Percentiles rank a stretch among this genome's conserved stretches.
phyloP scores from a whole-genome alignment of 2,888 invertebrate genomes.

The Xanthia icteritia region DNA sequence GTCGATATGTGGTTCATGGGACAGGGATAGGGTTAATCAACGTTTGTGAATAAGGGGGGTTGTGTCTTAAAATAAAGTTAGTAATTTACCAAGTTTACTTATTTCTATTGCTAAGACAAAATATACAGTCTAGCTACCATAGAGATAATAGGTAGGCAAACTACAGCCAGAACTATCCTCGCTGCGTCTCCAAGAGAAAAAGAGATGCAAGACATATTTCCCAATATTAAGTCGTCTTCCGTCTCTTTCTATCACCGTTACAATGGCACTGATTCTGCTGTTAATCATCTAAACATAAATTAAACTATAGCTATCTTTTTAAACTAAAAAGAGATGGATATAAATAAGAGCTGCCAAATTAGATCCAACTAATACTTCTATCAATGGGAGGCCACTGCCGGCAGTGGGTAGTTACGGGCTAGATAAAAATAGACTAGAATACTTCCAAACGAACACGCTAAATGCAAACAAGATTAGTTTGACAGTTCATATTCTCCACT shows the following conservation, averaged over 20 bases:
- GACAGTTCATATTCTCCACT: background rate
- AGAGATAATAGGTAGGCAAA: conserved; percentile 28
- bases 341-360: conserved; percentile 8
- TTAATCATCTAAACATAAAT: background rate
- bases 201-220: background rate
- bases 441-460: conserved; percentile 11
- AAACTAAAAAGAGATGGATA: background rate
- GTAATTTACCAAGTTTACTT: conserved; percentile 50
- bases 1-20: too few relatives aligned
- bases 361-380: conserved; percentile 8
- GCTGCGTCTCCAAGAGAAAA: conserved; percentile 5
- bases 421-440: conserved; percentile 36
- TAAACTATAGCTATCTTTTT: conserved; percentile 12
- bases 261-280: background rate
- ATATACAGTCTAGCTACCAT: conserved; percentile 18
- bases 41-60: background rate
- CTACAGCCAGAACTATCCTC: background rate
- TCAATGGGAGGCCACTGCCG: background rate
- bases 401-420: background rate
- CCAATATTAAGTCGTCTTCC: background rate
- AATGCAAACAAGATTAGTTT: background rate
- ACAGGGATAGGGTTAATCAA: background rate
- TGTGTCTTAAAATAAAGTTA: conserved; percentile 4
- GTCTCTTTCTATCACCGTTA: conserved; percentile 16
- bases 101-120: conserved; percentile 46